A percentile compares a stretch with the other conserved stretches of the same genome.
Conservation (phyloP, 2,113 vertebrate genomes). For the Morone chrysops region DNA sequence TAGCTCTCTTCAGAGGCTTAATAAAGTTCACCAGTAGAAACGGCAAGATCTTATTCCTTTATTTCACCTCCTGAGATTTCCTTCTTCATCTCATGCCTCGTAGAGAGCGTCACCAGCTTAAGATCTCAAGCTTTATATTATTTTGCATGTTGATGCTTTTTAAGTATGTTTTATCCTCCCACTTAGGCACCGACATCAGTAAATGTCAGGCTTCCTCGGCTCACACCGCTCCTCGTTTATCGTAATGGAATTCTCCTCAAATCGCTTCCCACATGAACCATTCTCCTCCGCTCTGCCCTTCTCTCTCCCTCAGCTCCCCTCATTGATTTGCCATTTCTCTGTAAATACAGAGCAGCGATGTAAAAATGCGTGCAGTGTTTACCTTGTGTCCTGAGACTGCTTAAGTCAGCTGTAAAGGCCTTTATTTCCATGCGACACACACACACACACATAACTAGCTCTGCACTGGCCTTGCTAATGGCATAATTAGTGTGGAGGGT, state of each 20-base stretch:
- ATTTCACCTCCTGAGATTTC: not conserved
- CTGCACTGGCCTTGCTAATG: slow-evolving; percentile 56
- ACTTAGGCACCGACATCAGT: slow-evolving; percentile 1
- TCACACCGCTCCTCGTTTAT: slow-evolving; percentile 3
- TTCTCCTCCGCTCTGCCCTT: not conserved
- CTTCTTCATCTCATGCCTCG: not conserved
- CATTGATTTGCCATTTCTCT: slow-evolving; percentile 58
- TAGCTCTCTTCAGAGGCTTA: too few species aligned
- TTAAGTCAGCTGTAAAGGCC: slow-evolving; percentile 21
- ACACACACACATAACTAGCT: slow-evolving; percentile 9
- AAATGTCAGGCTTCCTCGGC: slow-evolving; percentile 9
- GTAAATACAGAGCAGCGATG: slow-evolving; percentile 39
- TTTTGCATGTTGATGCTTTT: not conserved
- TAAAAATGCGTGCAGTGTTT: slow-evolving; percentile 30
- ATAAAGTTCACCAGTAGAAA: not conserved
- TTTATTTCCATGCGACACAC: slow-evolving; percentile 28
- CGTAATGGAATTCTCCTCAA: slow-evolving; percentile 7
- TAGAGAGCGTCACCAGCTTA: not conserved
- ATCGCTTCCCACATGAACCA: not conserved
- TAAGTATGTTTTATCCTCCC: slow-evolving; percentile 5
- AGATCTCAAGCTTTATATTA: not conserved
- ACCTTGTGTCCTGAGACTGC: slow-evolving; percentile 5
- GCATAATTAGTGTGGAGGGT: slow-evolving; percentile 67
- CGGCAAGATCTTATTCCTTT: not conserved
- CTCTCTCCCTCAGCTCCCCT: slow-evolving; percentile 3